These are phyloP conservation scores for Apeltes quadracus DNA, from an alignment of 2,113 vertebrate genomes.

Conservation along the genomic window DNA sequence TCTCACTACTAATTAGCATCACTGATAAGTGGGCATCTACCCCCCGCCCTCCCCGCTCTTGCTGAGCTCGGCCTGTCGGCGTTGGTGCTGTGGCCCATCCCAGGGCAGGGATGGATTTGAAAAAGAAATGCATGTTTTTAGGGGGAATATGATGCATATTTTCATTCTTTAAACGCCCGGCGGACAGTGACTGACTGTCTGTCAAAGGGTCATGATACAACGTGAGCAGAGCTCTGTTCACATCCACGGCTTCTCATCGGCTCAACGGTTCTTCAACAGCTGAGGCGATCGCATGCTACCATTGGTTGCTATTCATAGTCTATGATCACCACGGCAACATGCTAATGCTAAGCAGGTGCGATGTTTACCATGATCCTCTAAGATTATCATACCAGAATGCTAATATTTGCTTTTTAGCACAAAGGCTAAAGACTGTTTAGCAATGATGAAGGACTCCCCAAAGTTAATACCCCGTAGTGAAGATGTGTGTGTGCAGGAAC, in stretches of 20 bases:
- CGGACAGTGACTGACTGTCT: neutral
- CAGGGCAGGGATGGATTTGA: neutral
- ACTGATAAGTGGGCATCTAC: constrained; percentile 24
- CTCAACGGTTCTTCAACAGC: constrained; percentile 4
- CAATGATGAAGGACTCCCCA: neutral
- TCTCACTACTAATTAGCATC: constrained; percentile 43
- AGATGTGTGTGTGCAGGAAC: neutral
- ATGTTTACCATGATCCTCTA: neutral
- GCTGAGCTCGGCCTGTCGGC: constrained; percentile 28
- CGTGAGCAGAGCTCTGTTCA: neutral
- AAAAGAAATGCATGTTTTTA: constrained; percentile 1
- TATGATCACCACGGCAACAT: neutral
- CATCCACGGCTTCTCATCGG: neutral
- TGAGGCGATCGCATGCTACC: neutral
- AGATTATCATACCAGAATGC: neutral
- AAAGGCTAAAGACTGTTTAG: no score
- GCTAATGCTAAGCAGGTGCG: neutral
- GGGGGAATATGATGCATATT: neutral
- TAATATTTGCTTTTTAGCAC: neutral
- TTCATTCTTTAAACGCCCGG: neutral
- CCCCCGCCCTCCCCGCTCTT: neutral
- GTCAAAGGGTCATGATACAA: neutral
- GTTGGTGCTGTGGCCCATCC: constrained; percentile 27
- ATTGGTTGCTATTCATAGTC: constrained; percentile 1
- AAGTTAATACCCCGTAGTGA: neutral